Conservation (phyloP, 1,140 invertebrate species). For the Heliconius congener region DNA sequence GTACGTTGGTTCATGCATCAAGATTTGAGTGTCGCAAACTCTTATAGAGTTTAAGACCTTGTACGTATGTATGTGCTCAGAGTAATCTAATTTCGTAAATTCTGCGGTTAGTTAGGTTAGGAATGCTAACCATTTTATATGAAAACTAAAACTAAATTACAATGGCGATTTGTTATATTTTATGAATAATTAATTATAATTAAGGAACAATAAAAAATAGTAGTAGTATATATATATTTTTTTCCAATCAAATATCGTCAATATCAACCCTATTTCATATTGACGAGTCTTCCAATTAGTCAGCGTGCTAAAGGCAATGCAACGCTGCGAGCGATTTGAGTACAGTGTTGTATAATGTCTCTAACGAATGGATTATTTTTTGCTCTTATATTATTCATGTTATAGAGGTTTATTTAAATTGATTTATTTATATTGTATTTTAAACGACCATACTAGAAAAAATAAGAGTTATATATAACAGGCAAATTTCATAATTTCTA, state of each 20-base stretch:
- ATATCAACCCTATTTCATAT: not conserved
- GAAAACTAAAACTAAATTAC: not conserved
- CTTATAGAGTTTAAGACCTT: not conserved
- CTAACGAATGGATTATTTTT: not conserved
- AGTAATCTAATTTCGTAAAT: constrained; percentile 10
- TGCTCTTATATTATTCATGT: not conserved
- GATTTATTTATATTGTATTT: not conserved
- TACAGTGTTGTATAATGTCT: not conserved
- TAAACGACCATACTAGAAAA: no score
- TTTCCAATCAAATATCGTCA: not conserved
- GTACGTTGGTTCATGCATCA: constrained; percentile 1
- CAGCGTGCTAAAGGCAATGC: not conserved
- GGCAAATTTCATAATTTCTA: no score
- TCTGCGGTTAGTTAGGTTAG: constrained; percentile 5
- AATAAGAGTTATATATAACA: no score
- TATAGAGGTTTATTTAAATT: not conserved
- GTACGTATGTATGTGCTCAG: not conserved
- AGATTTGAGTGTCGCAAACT: constrained; percentile 4
- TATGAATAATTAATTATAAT: no score
- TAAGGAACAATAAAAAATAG: no score
- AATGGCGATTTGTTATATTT: not conserved
- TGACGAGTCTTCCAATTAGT: constrained; percentile 9
- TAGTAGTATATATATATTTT: no score
- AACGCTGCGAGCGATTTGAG: not conserved
- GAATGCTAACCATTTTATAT: constrained; percentile 10